Evolutionary conservation across 2,797 vertebrate genomes (phyloP).

Genomic region (Ispidina picta): DNA sequence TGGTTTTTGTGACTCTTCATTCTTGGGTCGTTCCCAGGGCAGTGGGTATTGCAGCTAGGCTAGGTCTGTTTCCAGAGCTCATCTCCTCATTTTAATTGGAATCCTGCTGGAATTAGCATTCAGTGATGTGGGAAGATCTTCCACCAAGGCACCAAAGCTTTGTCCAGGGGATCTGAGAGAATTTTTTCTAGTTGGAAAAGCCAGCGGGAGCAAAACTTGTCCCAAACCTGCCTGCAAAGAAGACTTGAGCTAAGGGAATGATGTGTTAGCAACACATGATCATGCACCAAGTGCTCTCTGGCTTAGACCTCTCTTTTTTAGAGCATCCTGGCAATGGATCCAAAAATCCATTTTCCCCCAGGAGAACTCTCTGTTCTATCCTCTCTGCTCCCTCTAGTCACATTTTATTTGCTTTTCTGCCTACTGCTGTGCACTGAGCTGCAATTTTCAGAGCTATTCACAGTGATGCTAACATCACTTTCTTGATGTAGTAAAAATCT

Average conservation of each 20-base stretch:
- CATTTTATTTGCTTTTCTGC: neutral
- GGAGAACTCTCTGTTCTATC: neutral
- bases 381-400: neutral
- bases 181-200: neutral
- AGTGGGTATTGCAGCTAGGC: neutral
- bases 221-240: neutral
- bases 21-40: neutral
- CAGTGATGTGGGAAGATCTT: neutral
- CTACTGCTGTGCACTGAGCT: neutral
- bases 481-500: neutral
- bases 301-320: neutral
- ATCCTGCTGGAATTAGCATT: neutral
- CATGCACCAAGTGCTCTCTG: neutral
- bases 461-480: neutral
- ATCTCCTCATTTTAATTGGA: neutral
- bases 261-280: accelerated
- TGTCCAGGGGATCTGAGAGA: neutral
- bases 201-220: neutral
- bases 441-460: neutral
- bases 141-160: neutral
- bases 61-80: neutral
- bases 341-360: neutral
- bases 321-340: neutral
- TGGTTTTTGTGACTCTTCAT: neutral
- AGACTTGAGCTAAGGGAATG: neutral